These are phyloP conservation scores for Daboia siamensis DNA, from an alignment of 2,113 vertebrate species.

Conservation along the genomic window DNA sequence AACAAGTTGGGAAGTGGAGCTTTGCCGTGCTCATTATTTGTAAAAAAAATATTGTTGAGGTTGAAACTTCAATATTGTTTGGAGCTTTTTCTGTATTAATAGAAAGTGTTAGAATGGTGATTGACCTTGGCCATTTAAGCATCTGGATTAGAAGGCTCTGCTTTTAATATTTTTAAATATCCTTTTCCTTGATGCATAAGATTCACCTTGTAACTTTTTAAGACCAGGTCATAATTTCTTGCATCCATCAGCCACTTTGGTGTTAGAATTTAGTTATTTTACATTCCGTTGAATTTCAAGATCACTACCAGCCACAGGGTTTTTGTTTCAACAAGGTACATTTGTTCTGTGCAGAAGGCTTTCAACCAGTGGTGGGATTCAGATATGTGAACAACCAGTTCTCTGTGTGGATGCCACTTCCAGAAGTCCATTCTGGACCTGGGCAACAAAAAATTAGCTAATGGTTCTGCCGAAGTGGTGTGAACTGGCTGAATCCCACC, in stretches of 20 bases:
- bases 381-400: too few relatives aligned
- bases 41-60: neutral
- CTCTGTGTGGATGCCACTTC: too few relatives aligned
- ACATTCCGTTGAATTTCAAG: neutral
- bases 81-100: neutral
- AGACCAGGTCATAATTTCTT: neutral
- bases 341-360: neutral
- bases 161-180: neutral
- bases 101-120: neutral
- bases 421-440: too few relatives aligned
- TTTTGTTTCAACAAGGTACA: neutral
- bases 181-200: neutral
- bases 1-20: neutral
- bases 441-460: too few relatives aligned
- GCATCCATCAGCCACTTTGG: neutral
- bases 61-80: neutral
- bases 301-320: neutral
- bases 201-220: neutral
- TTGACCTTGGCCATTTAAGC: neutral
- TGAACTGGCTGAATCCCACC: too few relatives aligned
- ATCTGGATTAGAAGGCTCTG: neutral
- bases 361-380: neutral
- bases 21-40: neutral
- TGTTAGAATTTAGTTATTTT: neutral
- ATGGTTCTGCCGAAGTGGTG: too few relatives aligned